Conservation (phyloP, 2,888 invertebrate genomes). For the Lycia hirtaria region DNA sequence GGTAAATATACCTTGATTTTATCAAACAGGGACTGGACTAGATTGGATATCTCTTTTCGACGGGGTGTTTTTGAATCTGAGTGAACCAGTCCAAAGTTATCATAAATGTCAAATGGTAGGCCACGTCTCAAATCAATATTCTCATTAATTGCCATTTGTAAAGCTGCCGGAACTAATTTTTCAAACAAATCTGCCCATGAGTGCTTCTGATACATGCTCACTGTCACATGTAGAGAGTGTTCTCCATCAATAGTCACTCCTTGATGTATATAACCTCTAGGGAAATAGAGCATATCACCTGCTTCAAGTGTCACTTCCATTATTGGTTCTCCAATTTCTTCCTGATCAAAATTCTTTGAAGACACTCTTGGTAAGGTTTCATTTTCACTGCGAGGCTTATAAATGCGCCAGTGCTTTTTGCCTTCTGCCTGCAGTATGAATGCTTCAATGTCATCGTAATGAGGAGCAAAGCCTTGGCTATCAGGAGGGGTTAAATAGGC, state of each 20-base stretch:
- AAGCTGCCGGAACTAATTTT: conserved; percentile 90
- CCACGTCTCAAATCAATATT: conserved; percentile 91
- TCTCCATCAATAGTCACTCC: conserved; percentile 90
- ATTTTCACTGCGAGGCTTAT: conserved; percentile 89
- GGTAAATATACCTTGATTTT: conserved; percentile 87
- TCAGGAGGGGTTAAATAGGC: conserved; percentile 97
- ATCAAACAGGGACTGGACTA: conserved; percentile 84
- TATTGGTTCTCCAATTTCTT: conserved; percentile 92
- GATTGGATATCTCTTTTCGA: conserved; percentile 79
- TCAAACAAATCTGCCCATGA: conserved; percentile 96
- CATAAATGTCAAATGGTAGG: conserved; percentile 91
- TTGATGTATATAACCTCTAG: conserved; percentile 95
- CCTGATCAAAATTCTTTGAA: conserved; percentile 90
- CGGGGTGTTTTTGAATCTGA: conserved; percentile 78
- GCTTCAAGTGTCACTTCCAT: conserved; percentile 92
- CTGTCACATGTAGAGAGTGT: conserved; percentile 97
- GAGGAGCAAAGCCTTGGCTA: conserved; percentile 99
- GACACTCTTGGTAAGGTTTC: conserved; percentile 93
- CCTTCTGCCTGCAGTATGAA: conserved; percentile 98
- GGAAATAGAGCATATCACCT: conserved; percentile 97
- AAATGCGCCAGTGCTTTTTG: conserved; percentile 96
- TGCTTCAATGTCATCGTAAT: conserved; percentile 99
- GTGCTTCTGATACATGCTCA: conserved; percentile 96
- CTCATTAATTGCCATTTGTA: conserved; percentile 89
- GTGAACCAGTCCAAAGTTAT: conserved; percentile 90